A percentile compares a stretch with the other conserved stretches of the same genome.
Evolutionary conservation across 2,797 vertebrate species (phyloP).

Genomic region (Aratinga solstitialis): DNA sequence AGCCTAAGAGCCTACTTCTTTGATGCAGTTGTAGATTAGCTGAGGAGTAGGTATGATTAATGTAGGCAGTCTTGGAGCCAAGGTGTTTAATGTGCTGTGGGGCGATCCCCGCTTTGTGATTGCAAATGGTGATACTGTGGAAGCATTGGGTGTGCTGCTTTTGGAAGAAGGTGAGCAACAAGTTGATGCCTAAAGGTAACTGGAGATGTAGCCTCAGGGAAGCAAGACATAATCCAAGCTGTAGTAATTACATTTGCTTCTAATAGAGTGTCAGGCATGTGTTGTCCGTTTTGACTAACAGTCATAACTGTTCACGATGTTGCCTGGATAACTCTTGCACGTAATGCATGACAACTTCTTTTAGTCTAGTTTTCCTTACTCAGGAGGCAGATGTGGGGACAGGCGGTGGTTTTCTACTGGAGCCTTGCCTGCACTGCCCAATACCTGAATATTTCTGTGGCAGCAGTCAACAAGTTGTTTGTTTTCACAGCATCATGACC

Average conservation of each 20-base stretch:
- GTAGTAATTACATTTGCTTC: neutral
- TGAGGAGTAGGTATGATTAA: neutral
- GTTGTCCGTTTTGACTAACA: neutral
- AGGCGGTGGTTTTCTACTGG: neutral
- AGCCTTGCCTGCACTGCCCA: neutral
- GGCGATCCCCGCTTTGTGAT: neutral
- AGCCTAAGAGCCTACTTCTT: neutral
- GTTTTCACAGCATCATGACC: rapidly evolving
- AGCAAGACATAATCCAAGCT: neutral
- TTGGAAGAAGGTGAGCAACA: neutral
- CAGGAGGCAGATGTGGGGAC: neutral
- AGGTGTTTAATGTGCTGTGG: neutral
- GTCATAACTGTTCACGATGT: neutral
- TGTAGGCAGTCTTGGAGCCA: neutral
- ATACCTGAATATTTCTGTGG: neutral
- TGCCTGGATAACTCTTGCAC: neutral
- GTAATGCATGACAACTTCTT: neutral
- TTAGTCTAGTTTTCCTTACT: neutral
- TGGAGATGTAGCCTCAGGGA: neutral
- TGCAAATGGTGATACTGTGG: neutral
- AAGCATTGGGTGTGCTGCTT: neutral
- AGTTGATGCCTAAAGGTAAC: neutral
- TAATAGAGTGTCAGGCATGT: neutral
- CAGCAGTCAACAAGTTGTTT: neutral
- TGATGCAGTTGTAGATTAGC: neutral